Evolutionary conservation across 2,888 invertebrate genomes (phyloP), one percentile per base, ranked within the genome.

Genomic region (Tryphoninae sp.): DNA sequence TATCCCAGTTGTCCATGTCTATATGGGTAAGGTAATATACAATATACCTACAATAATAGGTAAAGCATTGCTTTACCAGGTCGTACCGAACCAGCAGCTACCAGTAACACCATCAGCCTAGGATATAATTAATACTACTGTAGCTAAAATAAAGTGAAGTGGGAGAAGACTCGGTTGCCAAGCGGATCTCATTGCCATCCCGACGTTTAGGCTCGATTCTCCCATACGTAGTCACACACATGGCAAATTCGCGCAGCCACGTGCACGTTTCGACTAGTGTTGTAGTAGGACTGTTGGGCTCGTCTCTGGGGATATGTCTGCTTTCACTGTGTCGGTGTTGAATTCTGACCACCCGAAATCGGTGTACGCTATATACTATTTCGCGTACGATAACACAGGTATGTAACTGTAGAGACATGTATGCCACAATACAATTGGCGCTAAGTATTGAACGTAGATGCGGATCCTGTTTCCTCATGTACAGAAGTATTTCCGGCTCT

Each of bases 111-210:
- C n/a, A 69, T 71, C 74, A 61, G 51, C 61, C 78, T 79, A 78
- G 74, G 83, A 83, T 76, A 81, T 76, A 80, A 85, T 84, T 83
- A 85, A 85, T 85, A 84, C 82, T 78, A 64, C 78, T 26, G 74
- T 76, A 78, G 76, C 77, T 78, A 82, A 80, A 85, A 84, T 85
- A 85, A 85, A 84, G 82, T 83, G 83, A 78, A 82, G 84, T 84
- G 81, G 83, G 85, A 84, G 84, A 80, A 84, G 80, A 83, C 78
- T 80, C 68, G 77, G 84, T 85, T 85, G 84, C 84, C 84, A 85
- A 83, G 84, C 84, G 83, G 83, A 82, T 77, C 83, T 84, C 84
- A 84, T 81, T 82, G 83, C 83, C 83, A 78, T 81, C 77, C 75
- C 78, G 76, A 80, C 80, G 82, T 84, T 83, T 80, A 81, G 82